Evolutionary conservation across 2,888 invertebrate species (phyloP), one percentile per base, ranked within the genome.

Genomic region (Hypselothyrea guttata): DNA sequence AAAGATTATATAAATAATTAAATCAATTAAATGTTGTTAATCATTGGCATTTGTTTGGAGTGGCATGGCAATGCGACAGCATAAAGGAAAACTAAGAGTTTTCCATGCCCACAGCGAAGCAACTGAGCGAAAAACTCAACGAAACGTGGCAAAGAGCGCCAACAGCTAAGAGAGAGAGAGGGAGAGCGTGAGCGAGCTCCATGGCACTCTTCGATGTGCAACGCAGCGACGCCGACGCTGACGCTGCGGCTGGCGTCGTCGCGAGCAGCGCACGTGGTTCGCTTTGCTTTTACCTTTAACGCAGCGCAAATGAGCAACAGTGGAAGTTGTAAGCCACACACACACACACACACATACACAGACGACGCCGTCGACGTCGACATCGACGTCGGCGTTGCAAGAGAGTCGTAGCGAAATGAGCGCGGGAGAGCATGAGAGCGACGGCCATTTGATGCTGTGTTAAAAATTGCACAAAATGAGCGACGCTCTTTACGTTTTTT

Each of bases 251-350:
- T 38, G 37, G 11, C 63, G 53, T 12, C 41, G 56, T 45, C 15
- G 57, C 48, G 41, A 15, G 56, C 59, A 65, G 52, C 57, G 78
- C 74, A 74, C 78, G 74, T 74, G 78, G 66, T 54, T 62, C 2
- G 62, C 33, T 76, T 72, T 81, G 70, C 64, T 60, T 74, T 49
- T 68, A 53, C 57, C 42, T 66, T 75, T 54, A 46, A 40, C 38
- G 45, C 73, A 62, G 57, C 62, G 49, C 44, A 72, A 84, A 72
- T 71, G 71, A 84, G 85, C 72, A 82, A 71, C 67, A 81, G 72
- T 68, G 68, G 63, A 41, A 67, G 85, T 70, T 69, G 51, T 56
- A 59, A 59, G 44, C 55, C 71, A 58, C n/a, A n/a, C n/a, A 31
- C 34, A 47, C 27, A 46, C 54, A 12, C 13, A 4, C 9, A 28